A percentile compares a stretch with the other conserved stretches of the same genome.
phyloP scores from a whole-genome alignment of 2,113 vertebrate species.

The Notarius lentiginosus region DNA sequence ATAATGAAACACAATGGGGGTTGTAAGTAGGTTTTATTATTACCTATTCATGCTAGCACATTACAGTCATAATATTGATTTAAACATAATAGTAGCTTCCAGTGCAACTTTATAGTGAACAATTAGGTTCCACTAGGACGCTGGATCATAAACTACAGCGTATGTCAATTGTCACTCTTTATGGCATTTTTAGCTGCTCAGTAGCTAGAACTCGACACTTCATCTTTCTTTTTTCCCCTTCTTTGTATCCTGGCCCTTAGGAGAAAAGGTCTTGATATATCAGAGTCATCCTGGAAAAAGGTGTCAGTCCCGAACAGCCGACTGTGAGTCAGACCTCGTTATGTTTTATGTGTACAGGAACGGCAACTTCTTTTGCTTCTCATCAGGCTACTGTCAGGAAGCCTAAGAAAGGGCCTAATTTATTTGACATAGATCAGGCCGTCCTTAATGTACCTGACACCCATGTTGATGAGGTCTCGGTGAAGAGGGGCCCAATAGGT shows the following conservation, averaged over 20 bases:
- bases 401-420: slow-evolving; percentile 63
- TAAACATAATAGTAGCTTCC: neutral
- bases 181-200: neutral
- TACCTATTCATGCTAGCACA: neutral
- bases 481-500: slow-evolving; percentile 55
- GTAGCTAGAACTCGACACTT: slow-evolving; percentile 30
- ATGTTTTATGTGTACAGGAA: slow-evolving; percentile 59
- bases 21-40: slow-evolving; percentile 10
- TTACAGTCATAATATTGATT: slow-evolving; percentile 2
- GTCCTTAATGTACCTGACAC: slow-evolving; percentile 65
- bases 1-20: neutral
- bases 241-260: neutral
- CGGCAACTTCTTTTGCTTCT: slow-evolving; percentile 54
- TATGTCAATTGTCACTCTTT: slow-evolving; percentile 13
- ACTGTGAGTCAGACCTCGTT: slow-evolving; percentile 52
- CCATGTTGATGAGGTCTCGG: slow-evolving; percentile 64
- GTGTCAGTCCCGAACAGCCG: slow-evolving; percentile 36
- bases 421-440: slow-evolving; percentile 66
- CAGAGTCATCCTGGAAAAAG: slow-evolving; percentile 7
- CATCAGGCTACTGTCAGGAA: slow-evolving; percentile 61
- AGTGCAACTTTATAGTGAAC: neutral
- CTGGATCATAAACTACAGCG: slow-evolving; percentile 8
- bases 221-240: neutral
- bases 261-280: slow-evolving; percentile 38
- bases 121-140: neutral